Conservation (phyloP, 2,797 vertebrate species). For the Aulostomus chinensis region DNA sequence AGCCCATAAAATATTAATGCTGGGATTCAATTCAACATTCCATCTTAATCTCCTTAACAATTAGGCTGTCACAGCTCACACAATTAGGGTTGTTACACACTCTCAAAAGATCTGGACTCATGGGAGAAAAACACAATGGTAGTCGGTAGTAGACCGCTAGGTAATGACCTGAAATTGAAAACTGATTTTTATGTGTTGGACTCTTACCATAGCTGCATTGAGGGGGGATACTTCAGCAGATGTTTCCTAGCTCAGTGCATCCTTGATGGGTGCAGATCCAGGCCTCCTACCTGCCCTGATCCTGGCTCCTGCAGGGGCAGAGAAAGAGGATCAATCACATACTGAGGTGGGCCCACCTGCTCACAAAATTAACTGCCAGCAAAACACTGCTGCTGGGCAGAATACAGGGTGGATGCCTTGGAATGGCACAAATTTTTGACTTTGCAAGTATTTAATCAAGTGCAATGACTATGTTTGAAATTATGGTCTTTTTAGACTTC, state of each 20-base stretch:
- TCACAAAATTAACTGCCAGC: slow-evolving; percentile 67
- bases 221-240: slow-evolving; percentile 67
- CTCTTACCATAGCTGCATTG: slow-evolving; percentile 76
- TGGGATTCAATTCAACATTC: slow-evolving; percentile 78
- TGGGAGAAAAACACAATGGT: slow-evolving; percentile 39
- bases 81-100: slow-evolving; percentile 43
- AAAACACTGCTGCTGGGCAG: slow-evolving; percentile 28
- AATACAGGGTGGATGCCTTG: slow-evolving; percentile 10
- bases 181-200: slow-evolving; percentile 28
- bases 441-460: no score
- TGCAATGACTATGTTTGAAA: no score
- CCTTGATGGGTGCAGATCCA: slow-evolving; percentile 65
- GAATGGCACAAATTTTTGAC: no score
- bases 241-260: slow-evolving; percentile 75
- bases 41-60: slow-evolving; percentile 74
- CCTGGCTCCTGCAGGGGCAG: slow-evolving; percentile 70
- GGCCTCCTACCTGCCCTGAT: slow-evolving; percentile 73
- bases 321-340: slow-evolving; percentile 76
- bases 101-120: slow-evolving; percentile 34
- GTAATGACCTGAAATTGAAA: slow-evolving; percentile 10
- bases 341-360: slow-evolving; percentile 71
- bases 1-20: slow-evolving; percentile 83
- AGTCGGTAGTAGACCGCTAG: not conserved
- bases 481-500: no score
- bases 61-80: slow-evolving; percentile 49